These are phyloP conservation scores for Nycteola revayana DNA, from an alignment of 2,888 invertebrate genomes.

Conservation along the genomic window DNA sequence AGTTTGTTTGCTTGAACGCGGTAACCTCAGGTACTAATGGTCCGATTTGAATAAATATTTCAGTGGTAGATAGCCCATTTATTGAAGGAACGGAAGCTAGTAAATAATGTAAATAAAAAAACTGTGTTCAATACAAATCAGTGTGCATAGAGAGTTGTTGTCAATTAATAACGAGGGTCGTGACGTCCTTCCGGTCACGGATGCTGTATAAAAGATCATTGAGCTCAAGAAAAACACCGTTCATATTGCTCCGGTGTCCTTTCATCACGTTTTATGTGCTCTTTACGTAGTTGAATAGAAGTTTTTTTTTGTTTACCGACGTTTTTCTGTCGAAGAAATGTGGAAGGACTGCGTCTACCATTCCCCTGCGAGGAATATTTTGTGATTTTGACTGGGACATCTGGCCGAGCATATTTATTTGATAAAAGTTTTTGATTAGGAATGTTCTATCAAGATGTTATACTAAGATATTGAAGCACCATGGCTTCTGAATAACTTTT, in stretches of 20 bases:
- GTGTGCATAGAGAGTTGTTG: not conserved
- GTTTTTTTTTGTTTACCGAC: conserved; percentile 54
- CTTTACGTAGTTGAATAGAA: conserved; percentile 50
- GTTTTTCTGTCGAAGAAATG: conserved; percentile 45
- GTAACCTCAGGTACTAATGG: too few relatives aligned
- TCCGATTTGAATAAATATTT: too few relatives aligned
- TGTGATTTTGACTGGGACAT: conserved; percentile 40
- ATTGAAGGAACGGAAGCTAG: too few relatives aligned
- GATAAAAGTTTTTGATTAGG: conserved; percentile 35
- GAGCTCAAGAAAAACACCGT: conserved; percentile 40
- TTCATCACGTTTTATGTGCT: conserved; percentile 56
- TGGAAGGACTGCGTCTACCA: conserved; percentile 25
- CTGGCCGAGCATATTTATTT: conserved; percentile 28
- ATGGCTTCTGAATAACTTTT: conserved; percentile 4
- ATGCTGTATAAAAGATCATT: conserved; percentile 29
- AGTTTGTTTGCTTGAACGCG: too few relatives aligned
- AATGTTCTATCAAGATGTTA: conserved; percentile 15
- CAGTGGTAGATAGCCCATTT: too few relatives aligned
- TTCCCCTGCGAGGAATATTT: conserved; percentile 39
- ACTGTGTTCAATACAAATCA: not conserved
- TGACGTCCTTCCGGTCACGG: conserved; percentile 12
- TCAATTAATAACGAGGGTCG: conserved; percentile 19
- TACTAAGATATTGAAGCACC: conserved; percentile 18
- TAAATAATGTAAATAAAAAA: too few relatives aligned
- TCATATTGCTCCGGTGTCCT: conserved; percentile 46